These are phyloP conservation scores for Capricornis sumatraensis DNA, from an alignment of 2,113 vertebrate genomes.

Conservation along the genomic window DNA sequence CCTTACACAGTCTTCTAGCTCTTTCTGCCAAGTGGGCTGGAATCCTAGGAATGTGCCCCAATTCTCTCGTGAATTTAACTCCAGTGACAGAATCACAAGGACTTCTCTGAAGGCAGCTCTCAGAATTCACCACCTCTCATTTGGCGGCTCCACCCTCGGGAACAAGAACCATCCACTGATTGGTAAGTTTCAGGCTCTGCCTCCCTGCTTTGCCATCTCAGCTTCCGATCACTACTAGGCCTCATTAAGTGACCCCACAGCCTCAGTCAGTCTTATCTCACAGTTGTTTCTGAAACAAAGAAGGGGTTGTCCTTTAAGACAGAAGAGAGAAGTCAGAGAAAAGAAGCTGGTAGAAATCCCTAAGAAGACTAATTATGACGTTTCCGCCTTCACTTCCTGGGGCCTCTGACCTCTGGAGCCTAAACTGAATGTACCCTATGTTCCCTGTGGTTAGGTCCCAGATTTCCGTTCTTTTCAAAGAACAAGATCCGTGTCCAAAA, in stretches of 20 bases:
- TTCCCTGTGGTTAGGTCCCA: background rate
- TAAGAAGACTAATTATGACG: background rate
- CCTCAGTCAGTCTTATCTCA: background rate
- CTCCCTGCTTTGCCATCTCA: background rate
- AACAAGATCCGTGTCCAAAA: background rate
- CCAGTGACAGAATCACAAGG: background rate
- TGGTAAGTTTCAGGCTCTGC: background rate
- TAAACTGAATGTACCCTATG: background rate
- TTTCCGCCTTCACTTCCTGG: background rate
- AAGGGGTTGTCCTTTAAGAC: background rate
- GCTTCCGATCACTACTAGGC: background rate
- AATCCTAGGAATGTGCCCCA: background rate
- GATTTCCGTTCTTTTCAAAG: background rate
- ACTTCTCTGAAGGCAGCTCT: background rate
- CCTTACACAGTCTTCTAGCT: background rate
- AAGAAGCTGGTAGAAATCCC: background rate
- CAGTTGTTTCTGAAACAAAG: background rate
- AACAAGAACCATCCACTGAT: background rate
- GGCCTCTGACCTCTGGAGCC: background rate
- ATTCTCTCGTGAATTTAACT: background rate
- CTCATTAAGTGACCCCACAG: background rate
- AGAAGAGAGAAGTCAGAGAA: background rate
- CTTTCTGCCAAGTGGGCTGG: background rate
- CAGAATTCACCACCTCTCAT: background rate
- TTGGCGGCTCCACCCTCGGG: no score